Conservation (phyloP, 2,113 vertebrate species). For the Motacilla tschutschensis region DNA sequence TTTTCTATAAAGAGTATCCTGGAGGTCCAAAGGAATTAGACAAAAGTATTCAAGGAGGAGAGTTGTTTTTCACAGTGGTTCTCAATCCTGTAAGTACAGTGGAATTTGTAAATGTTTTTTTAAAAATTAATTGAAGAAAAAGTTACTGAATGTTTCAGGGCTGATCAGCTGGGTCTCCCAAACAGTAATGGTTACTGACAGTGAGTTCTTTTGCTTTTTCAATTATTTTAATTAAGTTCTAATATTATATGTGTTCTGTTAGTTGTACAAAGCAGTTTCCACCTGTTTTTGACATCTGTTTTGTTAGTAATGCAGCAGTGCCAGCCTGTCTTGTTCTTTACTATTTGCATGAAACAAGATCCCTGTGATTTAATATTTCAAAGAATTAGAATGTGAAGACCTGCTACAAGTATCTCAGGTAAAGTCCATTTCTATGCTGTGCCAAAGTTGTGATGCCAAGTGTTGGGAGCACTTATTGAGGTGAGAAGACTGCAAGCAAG, state of each 20-base stretch:
- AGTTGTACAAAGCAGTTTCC: background rate
- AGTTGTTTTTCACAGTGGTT: constrained; percentile 93
- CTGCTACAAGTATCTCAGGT: background rate
- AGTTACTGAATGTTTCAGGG: background rate
- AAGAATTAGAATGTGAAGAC: background rate
- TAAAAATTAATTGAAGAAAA: background rate
- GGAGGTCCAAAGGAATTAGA: constrained; percentile 94
- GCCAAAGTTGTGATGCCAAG: background rate
- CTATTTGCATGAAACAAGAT: background rate
- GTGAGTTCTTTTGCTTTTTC: background rate
- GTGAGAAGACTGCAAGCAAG: background rate
- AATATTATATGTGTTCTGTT: background rate
- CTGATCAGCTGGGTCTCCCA: background rate
- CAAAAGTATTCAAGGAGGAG: constrained; percentile 93
- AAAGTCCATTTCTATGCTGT: background rate
- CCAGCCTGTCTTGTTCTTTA: background rate
- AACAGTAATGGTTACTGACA: background rate
- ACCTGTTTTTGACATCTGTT: background rate
- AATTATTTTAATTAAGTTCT: background rate
- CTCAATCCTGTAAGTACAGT: constrained; percentile 91
- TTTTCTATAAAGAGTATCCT: constrained; percentile 97
- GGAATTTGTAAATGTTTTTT: background rate
- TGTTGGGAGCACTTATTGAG: background rate
- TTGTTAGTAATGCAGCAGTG: background rate
- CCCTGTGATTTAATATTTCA: background rate